A percentile compares a stretch with the other conserved stretches of the same genome.
Evolutionary conservation across 2,797 vertebrate genomes (phyloP).

Genomic region (Lagocephalus sceleratus): DNA sequence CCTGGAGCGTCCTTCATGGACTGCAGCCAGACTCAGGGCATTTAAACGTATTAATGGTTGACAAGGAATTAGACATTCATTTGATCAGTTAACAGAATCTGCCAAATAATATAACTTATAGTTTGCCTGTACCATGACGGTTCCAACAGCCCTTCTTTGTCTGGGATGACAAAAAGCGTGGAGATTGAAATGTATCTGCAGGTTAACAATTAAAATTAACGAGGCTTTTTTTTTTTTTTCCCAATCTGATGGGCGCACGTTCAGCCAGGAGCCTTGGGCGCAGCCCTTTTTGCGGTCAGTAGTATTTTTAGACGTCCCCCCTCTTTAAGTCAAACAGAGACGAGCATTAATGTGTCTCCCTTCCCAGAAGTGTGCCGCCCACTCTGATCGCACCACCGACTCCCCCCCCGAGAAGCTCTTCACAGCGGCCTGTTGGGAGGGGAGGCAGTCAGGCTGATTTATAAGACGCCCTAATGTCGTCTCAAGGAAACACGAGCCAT

Average conservation of each 20-base stretch:
- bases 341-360: conserved; percentile 30
- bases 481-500: conserved; percentile 2
- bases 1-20: conserved; percentile 12
- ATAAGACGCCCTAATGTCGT: conserved; percentile 2
- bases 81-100: too few species aligned
- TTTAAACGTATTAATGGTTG: neutral
- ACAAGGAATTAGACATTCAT: too few species aligned
- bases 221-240: neutral
- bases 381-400: neutral
- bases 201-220: neutral
- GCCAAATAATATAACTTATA: neutral
- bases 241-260: neutral
- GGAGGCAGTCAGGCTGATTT: conserved; percentile 1
- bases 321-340: conserved; percentile 34
- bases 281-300: neutral
- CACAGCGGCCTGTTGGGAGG: conserved; percentile 9
- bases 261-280: conserved; percentile 6
- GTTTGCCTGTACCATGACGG: neutral
- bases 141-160: too few species aligned
- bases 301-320: conserved; percentile 42
- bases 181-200: too few species aligned
- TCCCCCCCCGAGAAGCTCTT: conserved; percentile 3
- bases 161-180: too few species aligned
- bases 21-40: conserved; percentile 13
- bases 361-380: conserved; percentile 41